A percentile compares a stretch with the other conserved stretches of the same genome.
Conservation (phyloP, 2,113 vertebrate species). For the Oreochromis aureus region DNA sequence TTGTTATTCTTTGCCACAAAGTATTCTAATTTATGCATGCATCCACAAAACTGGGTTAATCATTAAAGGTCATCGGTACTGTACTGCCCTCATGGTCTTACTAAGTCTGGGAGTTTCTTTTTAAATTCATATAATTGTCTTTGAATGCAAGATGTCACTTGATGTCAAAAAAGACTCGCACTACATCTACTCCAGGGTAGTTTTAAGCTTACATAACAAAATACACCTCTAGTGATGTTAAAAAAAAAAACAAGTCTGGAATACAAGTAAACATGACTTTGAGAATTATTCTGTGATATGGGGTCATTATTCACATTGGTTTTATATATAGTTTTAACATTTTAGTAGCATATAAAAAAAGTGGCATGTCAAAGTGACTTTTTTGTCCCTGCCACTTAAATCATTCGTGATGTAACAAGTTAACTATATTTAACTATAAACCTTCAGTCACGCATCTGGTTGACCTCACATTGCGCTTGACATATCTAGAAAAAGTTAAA, state of each 20-base stretch:
- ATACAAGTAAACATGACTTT: not conserved
- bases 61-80: not conserved
- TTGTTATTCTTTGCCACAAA: not conserved
- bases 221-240: not conserved
- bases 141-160: not conserved
- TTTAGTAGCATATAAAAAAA: not conserved
- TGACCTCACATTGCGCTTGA: not conserved
- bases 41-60: not conserved
- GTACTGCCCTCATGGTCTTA: not conserved
- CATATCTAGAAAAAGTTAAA: not conserved
- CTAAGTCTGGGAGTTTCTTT: not conserved
- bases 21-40: not conserved
- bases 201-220: not conserved
- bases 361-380: not conserved
- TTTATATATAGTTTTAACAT: not conserved
- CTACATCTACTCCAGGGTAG: not conserved
- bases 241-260: not conserved
- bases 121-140: not conserved
- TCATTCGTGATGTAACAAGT: not conserved
- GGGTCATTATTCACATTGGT: not conserved
- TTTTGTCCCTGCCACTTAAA: not conserved
- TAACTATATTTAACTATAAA: not conserved
- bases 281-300: not conserved
- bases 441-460: not conserved
- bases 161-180: not conserved